These are phyloP conservation scores for Lycocorax pyrrhopterus DNA, from an alignment of 2,113 vertebrate genomes.

Conservation along the genomic window DNA sequence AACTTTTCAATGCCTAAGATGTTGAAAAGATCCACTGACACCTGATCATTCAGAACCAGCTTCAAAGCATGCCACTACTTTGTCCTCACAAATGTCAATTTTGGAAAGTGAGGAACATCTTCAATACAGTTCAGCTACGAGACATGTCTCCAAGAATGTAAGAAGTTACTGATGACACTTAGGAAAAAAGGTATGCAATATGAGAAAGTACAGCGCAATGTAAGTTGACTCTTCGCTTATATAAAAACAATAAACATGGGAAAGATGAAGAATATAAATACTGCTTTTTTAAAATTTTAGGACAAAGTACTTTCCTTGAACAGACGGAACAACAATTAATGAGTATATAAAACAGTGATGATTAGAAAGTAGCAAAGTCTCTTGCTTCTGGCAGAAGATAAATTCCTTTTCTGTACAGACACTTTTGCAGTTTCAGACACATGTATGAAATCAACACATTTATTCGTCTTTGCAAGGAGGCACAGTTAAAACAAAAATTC, in stretches of 20 bases:
- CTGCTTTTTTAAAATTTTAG: background rate
- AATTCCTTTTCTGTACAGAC: background rate
- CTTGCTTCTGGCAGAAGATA: background rate
- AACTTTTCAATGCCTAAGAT: background rate
- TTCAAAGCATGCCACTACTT: background rate
- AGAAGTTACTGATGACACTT: background rate
- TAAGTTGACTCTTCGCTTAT: background rate
- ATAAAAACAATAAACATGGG: background rate
- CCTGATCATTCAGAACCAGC: background rate
- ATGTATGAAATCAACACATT: background rate
- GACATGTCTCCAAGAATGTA: background rate
- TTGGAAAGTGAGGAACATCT: background rate
- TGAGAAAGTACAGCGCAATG: background rate
- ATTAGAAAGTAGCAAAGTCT: background rate
- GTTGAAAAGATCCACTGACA: background rate
- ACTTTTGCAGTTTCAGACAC: background rate
- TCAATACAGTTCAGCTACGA: background rate
- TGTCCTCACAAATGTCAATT: background rate
- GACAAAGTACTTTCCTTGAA: background rate
- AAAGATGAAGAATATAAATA: background rate
- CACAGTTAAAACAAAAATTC: conserved; percentile 25
- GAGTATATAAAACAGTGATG: background rate
- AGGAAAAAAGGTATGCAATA: background rate
- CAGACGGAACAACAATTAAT: background rate
- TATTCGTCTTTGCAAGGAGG: conserved; percentile 13